A percentile compares a stretch with the other conserved stretches of the same genome.
These are phyloP conservation scores for Parus major DNA, from an alignment of 2,113 vertebrate species.

Conservation along the genomic window DNA sequence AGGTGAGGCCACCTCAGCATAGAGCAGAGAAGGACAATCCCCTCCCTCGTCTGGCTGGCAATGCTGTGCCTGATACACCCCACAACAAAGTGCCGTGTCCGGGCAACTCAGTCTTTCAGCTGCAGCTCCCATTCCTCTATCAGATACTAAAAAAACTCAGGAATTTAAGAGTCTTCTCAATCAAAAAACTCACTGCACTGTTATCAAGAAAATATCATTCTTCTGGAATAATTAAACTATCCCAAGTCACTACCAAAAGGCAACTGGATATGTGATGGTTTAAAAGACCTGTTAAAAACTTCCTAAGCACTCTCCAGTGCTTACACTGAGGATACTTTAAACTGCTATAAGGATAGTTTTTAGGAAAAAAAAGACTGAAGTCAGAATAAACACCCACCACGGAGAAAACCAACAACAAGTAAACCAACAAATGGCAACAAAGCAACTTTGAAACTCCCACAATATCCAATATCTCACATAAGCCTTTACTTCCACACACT, in stretches of 20 bases:
- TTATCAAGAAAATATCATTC: neutral
- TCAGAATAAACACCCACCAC: neutral
- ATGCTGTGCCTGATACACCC: neutral
- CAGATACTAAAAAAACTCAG: neutral
- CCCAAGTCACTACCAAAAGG: neutral
- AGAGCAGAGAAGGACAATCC: neutral
- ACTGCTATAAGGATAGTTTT: neutral
- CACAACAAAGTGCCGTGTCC: neutral
- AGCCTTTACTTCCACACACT: neutral
- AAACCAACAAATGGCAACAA: neutral
- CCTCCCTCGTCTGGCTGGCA: accelerated
- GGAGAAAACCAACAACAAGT: neutral
- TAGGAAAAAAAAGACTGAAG: neutral
- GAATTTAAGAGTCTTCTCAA: neutral
- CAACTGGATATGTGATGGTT: neutral
- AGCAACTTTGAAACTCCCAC: neutral
- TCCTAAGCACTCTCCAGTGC: neutral
- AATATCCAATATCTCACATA: neutral
- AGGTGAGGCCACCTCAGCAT: neutral
- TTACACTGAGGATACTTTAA: neutral
- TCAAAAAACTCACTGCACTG: neutral
- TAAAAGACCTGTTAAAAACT: neutral
- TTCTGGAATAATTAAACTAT: neutral
- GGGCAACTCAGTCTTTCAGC: neutral
- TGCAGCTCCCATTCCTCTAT: neutral